A percentile compares a stretch with the other conserved stretches of the same genome.
phyloP scores from a whole-genome alignment of 2,113 vertebrate species.

The Solea senegalensis region DNA sequence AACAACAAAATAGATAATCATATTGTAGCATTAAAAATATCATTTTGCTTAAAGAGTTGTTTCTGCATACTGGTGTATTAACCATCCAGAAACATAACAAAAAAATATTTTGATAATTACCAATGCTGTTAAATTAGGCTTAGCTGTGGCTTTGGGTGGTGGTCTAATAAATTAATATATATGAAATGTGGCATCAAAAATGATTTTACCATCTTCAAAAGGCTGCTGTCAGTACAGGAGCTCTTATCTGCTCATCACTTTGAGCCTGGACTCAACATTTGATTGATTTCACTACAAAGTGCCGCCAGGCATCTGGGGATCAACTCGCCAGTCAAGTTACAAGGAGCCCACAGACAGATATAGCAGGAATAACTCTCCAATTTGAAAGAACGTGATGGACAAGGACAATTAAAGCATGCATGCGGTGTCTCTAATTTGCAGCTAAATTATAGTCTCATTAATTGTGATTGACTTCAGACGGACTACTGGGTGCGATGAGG shows the following conservation, averaged over 20 bases:
- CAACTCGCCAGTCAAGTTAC: slow-evolving; percentile 5
- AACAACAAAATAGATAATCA: too few relatives aligned
- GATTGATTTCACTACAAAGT: slow-evolving; percentile 16
- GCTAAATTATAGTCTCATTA: slow-evolving; percentile 26
- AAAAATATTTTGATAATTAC: too few relatives aligned
- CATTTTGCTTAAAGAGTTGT: too few relatives aligned
- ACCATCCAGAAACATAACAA: too few relatives aligned
- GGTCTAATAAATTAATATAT: too few relatives aligned
- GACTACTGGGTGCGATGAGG: not conserved
- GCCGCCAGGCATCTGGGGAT: slow-evolving; percentile 8
- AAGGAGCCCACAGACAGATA: not conserved
- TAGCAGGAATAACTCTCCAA: slow-evolving; percentile 3
- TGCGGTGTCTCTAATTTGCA: slow-evolving; percentile 9
- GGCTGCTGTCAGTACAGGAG: slow-evolving; percentile 18
- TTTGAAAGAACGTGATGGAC: slow-evolving; percentile 21
- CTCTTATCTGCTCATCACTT: slow-evolving; percentile 7
- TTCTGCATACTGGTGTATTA: too few relatives aligned
- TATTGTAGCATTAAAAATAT: too few relatives aligned
- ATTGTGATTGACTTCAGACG: slow-evolving; percentile 39
- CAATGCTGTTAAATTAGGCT: too few relatives aligned
- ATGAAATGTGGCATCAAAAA: slow-evolving; percentile 10
- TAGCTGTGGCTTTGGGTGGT: too few relatives aligned
- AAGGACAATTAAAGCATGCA: slow-evolving; percentile 40
- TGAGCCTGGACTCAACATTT: slow-evolving; percentile 10
- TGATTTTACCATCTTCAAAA: slow-evolving; percentile 15